Percentiles rank a stretch among this genome's conserved stretches.
These are phyloP conservation scores for Oplegnathus fasciatus DNA, from an alignment of 2,113 vertebrate species.

Conservation along the genomic window DNA sequence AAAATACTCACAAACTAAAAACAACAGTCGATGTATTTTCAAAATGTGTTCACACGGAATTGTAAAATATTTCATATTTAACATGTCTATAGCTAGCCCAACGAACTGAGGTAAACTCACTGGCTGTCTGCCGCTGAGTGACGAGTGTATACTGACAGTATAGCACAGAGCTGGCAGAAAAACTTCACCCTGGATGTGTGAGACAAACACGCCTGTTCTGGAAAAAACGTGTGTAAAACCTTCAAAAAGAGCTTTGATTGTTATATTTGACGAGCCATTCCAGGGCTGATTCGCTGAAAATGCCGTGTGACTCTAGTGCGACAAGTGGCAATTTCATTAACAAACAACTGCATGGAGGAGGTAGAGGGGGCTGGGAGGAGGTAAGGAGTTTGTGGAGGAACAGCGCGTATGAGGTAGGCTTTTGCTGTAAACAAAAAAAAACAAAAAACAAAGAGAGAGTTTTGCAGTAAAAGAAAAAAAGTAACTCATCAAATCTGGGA, in stretches of 20 bases:
- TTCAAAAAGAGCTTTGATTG: slow-evolving; percentile 56
- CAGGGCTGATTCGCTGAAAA: slow-evolving; percentile 50
- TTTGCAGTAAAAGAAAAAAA: slow-evolving; percentile 67
- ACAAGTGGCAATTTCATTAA: slow-evolving; percentile 50
- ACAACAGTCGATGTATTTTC: slow-evolving; percentile 53
- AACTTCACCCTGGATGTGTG: slow-evolving; percentile 48
- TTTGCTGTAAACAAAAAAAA: slow-evolving; percentile 96
- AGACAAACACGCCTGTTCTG: slow-evolving; percentile 35
- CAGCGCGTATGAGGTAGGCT: slow-evolving; percentile 95
- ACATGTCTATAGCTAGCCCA: slow-evolving; percentile 41
- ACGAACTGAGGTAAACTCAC: slow-evolving; percentile 65
- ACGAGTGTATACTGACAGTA: slow-evolving; percentile 28
- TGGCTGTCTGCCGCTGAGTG: slow-evolving; percentile 53
- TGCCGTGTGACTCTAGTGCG: slow-evolving; percentile 61
- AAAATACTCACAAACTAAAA: slow-evolving; percentile 59
- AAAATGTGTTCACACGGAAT: slow-evolving; percentile 55
- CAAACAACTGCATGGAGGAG: slow-evolving; percentile 62
- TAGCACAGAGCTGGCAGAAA: slow-evolving; percentile 51
- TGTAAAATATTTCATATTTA: slow-evolving; percentile 59
- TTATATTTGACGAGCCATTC: slow-evolving; percentile 44
- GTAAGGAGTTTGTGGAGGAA: slow-evolving; percentile 77
- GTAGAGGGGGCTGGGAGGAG: slow-evolving; percentile 67
- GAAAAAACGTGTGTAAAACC: slow-evolving; percentile 22
- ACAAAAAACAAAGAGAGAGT: slow-evolving; percentile 42
- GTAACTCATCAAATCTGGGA: slow-evolving; percentile 77